These are phyloP conservation scores for Jordanella pulchra DNA, from an alignment of 2,797 vertebrate genomes.

Conservation along the genomic window DNA sequence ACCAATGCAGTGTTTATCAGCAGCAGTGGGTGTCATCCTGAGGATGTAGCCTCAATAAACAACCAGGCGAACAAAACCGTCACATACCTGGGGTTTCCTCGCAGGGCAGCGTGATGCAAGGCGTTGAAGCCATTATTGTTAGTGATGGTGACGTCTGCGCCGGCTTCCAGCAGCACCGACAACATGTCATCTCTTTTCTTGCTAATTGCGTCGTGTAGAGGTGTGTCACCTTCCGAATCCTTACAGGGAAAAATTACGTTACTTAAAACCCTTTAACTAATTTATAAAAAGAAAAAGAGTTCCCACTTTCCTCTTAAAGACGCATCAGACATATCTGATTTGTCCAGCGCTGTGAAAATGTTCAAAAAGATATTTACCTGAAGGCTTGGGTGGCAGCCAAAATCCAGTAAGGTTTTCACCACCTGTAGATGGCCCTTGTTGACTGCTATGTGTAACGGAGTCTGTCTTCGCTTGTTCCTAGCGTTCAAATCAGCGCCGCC, in stretches of 20 bases:
- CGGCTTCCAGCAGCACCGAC: slow-evolving; percentile 94
- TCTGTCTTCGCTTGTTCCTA: slow-evolving; percentile 96
- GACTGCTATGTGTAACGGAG: slow-evolving; percentile 96
- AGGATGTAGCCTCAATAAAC: slow-evolving; percentile 16
- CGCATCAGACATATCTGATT: not conserved
- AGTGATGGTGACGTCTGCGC: slow-evolving; percentile 97
- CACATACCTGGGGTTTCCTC: slow-evolving; percentile 96
- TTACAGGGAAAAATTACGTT: slow-evolving; percentile 58
- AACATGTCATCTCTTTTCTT: slow-evolving; percentile 99
- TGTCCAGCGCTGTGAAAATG: slow-evolving; percentile 7
- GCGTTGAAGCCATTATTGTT: slow-evolving; percentile 99
- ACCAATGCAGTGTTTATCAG: slow-evolving; percentile 4
- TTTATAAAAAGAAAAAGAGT: not conserved
- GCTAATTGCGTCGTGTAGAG: slow-evolving; percentile 98
- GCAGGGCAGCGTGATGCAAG: slow-evolving; percentile 94
- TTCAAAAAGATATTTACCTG: slow-evolving; percentile 82
- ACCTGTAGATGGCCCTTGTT: slow-evolving; percentile 99
- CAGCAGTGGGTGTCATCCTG: not conserved
- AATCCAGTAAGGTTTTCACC: slow-evolving; percentile 96
- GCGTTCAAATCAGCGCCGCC: slow-evolving; percentile 97
- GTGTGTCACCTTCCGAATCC: slow-evolving; percentile 99
- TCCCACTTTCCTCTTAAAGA: not conserved
- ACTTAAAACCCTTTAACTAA: slow-evolving; percentile 18
- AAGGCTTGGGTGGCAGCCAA: slow-evolving; percentile 97
- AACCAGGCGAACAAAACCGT: not conserved